phyloP scores from a whole-genome alignment of 2,797 vertebrate species.

The Chanos chanos region DNA sequence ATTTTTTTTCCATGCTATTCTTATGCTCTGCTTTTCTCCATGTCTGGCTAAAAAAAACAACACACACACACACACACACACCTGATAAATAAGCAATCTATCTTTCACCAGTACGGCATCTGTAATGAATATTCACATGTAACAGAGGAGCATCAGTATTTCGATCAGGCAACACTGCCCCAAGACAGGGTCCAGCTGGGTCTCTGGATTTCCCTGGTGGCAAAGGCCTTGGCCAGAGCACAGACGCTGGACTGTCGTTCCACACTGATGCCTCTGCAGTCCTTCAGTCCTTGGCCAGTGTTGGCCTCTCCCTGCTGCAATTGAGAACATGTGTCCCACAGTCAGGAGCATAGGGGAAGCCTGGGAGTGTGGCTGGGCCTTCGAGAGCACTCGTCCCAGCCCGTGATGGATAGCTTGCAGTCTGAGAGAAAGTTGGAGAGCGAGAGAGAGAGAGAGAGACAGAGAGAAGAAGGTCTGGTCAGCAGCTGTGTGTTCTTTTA shows the following conservation, averaged over 20 bases:
- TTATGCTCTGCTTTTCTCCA: constrained; percentile 38
- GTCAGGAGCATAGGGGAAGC: constrained; percentile 54
- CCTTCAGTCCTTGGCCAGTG: background rate
- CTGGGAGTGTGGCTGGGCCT: constrained; percentile 51
- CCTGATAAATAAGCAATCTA: no score
- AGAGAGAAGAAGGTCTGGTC: constrained; percentile 22
- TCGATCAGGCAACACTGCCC: no score
- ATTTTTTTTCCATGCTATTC: constrained; percentile 28
- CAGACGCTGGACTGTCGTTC: background rate
- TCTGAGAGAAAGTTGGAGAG: no score
- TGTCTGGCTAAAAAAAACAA: no score
- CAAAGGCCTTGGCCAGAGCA: background rate
- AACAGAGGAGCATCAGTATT: no score
- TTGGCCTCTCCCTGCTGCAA: background rate
- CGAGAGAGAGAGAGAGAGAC: no score
- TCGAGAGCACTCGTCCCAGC: background rate
- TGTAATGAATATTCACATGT: no score
- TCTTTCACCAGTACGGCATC: no score
- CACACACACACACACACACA: no score
- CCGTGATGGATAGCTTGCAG: constrained; percentile 24
- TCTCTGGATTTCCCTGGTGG: constrained; percentile 57
- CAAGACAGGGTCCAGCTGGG: constrained; percentile 58
- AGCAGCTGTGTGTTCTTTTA: constrained; percentile 59
- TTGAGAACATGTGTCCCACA: constrained; percentile 33
- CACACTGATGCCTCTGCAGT: background rate